Evolutionary conservation across 2,797 vertebrate species (phyloP).

Genomic region (Diglossa cyanea): DNA sequence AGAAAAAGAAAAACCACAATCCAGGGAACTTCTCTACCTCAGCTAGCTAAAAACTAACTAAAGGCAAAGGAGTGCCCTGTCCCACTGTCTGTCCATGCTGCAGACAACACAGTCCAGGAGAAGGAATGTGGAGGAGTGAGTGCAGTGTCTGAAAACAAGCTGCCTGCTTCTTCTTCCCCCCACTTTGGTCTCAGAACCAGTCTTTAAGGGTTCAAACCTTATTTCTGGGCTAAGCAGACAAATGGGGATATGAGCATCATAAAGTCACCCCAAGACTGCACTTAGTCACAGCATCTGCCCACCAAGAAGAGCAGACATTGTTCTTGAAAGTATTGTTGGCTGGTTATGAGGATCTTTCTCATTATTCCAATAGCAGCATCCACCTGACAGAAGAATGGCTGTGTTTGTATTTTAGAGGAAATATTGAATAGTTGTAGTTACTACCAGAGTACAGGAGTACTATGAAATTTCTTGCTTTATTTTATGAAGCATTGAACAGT

Average conservation of each 20-base stretch:
- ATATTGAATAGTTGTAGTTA: conserved; percentile 31
- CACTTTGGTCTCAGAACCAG: background rate
- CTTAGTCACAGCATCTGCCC: background rate
- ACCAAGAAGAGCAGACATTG: background rate
- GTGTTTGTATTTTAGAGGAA: background rate
- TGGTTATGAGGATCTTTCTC: background rate
- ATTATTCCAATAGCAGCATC: background rate
- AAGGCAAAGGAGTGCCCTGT: background rate
- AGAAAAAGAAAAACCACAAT: background rate
- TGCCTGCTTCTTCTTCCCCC: background rate
- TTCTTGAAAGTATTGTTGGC: background rate
- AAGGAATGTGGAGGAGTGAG: background rate
- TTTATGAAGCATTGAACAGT: conserved; percentile 65
- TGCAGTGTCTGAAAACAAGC: background rate
- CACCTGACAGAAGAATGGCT: background rate
- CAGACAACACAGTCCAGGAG: background rate
- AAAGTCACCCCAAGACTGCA: background rate
- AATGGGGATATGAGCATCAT: background rate
- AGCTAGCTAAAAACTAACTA: background rate
- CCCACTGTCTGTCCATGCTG: fast-evolving
- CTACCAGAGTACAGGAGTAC: background rate
- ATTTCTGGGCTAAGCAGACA: background rate
- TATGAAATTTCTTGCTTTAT: conserved; percentile 33
- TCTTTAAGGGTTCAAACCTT: background rate
- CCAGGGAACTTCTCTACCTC: background rate